Evolutionary conservation across 2,797 vertebrate genomes (phyloP).

Genomic region (Sciurus vulgaris): DNA sequence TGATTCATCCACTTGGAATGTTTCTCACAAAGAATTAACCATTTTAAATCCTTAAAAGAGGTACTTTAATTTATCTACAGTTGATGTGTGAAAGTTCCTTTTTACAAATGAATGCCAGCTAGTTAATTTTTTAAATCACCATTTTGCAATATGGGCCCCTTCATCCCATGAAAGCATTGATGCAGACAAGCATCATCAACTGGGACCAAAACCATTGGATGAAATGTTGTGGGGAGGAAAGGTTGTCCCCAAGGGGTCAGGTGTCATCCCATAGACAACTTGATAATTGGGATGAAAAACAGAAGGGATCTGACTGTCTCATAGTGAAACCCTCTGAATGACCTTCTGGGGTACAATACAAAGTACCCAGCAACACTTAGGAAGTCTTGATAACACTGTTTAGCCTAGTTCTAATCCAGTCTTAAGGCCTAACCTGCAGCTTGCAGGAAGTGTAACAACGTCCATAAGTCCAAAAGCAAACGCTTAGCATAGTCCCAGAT

Average conservation of each 20-base stretch:
- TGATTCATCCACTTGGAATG: slow-evolving; percentile 48
- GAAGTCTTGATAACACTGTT: neutral
- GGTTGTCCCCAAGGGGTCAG: neutral
- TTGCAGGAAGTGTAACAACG: neutral
- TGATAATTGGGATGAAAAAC: slow-evolving; percentile 7
- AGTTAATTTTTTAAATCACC: neutral
- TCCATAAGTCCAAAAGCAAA: neutral
- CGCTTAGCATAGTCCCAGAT: neutral
- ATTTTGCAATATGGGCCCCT: neutral
- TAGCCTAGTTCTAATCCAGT: neutral
- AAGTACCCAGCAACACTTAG: neutral
- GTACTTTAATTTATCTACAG: slow-evolving; percentile 12
- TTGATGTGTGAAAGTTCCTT: neutral
- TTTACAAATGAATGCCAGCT: slow-evolving; percentile 45
- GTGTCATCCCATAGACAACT: neutral
- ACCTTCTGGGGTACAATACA: neutral
- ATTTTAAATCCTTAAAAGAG: slow-evolving; percentile 54
- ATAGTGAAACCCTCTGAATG: neutral
- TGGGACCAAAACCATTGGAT: neutral
- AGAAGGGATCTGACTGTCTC: neutral
- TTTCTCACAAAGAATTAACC: slow-evolving; percentile 57
- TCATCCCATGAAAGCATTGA: neutral
- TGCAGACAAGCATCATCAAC: neutral
- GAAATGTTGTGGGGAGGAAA: neutral
- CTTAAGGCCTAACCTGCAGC: neutral